Evolutionary conservation across 2,797 vertebrate species (phyloP).

Genomic region (Molossus alvarezi): DNA sequence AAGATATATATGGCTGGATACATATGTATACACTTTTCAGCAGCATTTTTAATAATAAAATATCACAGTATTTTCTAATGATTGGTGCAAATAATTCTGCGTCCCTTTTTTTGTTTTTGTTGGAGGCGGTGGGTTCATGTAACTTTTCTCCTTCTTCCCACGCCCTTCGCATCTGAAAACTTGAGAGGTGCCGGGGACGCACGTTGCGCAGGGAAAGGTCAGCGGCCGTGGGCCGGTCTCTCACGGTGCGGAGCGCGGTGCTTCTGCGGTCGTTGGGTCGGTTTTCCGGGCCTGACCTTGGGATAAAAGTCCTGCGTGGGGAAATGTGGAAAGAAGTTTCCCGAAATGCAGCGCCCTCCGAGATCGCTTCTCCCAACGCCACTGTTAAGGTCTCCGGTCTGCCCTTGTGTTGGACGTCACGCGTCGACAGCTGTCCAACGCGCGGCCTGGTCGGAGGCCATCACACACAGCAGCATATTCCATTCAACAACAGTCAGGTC

Average conservation of each 20-base stretch:
- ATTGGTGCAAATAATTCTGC: constrained; percentile 91
- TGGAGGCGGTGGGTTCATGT: background rate
- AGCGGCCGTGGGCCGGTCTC: constrained; percentile 53
- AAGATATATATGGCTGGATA: constrained; percentile 98
- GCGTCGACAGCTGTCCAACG: too few species aligned
- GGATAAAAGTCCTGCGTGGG: background rate
- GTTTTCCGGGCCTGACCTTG: background rate
- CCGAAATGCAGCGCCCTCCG: background rate
- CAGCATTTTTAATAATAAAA: constrained; percentile 99
- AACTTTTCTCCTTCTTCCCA: rapidly evolving
- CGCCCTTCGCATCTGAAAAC: constrained; percentile 13
- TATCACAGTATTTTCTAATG: constrained; percentile 99
- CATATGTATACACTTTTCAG: constrained; percentile 98
- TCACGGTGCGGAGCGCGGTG: background rate
- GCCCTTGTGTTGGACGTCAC: too few species aligned
- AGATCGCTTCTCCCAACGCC: background rate
- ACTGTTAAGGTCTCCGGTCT: background rate
- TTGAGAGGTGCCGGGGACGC: constrained; percentile 34
- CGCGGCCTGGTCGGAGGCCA: too few species aligned
- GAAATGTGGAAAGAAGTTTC: background rate
- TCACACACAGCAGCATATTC: too few species aligned
- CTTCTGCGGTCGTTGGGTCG: background rate
- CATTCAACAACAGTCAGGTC: too few species aligned
- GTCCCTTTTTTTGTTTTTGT: constrained; percentile 88
- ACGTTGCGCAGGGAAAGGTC: background rate